Conservation (phyloP, 2,888 invertebrate species). For the Ophioninae sp. region DNA sequence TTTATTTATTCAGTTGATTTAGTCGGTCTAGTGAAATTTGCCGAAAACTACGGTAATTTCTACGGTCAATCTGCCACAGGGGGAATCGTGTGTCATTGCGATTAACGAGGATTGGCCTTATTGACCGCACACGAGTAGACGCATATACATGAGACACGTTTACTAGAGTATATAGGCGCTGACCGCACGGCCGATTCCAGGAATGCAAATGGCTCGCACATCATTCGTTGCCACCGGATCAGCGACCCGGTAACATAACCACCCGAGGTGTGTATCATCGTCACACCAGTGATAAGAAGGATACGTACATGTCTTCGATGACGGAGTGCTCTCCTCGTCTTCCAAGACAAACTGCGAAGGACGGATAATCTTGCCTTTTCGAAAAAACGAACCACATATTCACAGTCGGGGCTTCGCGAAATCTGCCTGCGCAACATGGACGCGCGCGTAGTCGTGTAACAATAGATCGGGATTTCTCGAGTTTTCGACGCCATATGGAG, state of each 20-base stretch:
- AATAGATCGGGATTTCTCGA: conserved; percentile 34
- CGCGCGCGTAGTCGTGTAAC: conserved; percentile 36
- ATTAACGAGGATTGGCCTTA: neutral
- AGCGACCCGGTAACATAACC: conserved; percentile 49
- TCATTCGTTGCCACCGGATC: conserved; percentile 46
- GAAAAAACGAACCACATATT: conserved; percentile 13
- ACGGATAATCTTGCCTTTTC: conserved; percentile 2
- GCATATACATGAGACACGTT: neutral
- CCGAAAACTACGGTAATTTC: too few species aligned
- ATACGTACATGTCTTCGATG: conserved; percentile 22
- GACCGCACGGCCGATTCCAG: conserved; percentile 53
- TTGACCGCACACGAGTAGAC: neutral
- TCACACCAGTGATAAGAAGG: conserved; percentile 33
- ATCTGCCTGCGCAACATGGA: conserved; percentile 31
- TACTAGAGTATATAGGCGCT: conserved; percentile 1
- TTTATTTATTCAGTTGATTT: too few species aligned
- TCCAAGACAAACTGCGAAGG: neutral
- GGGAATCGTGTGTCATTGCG: too few species aligned
- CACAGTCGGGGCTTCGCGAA: conserved; percentile 20
- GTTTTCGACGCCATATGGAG: conserved; percentile 30
- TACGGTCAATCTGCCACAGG: too few species aligned
- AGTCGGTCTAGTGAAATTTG: too few species aligned
- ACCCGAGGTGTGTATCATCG: conserved; percentile 47
- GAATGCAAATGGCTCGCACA: conserved; percentile 46
- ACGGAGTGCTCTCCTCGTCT: conserved; percentile 22